A percentile compares a stretch with the other conserved stretches of the same genome.
phyloP scores from a whole-genome alignment of 2,888 invertebrate genomes.

The Leucophora obtusa region DNA sequence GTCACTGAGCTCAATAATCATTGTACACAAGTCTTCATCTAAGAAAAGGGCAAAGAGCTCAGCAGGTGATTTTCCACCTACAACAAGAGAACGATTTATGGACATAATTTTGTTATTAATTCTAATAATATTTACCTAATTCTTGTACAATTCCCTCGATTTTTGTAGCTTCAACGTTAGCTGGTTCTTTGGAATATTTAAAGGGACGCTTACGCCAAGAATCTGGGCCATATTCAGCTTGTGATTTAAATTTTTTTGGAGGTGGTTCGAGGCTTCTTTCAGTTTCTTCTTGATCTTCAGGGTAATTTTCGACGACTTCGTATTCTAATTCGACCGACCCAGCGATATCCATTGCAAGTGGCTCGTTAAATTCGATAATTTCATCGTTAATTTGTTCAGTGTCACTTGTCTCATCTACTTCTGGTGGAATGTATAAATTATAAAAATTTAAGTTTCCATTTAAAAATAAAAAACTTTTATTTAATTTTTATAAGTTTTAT shows the following conservation, averaged over 20 bases:
- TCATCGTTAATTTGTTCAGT: conserved; percentile 4
- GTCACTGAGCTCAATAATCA: not conserved
- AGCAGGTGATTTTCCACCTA: not conserved
- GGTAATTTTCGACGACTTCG: too few species aligned
- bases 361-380: conserved; percentile 1
- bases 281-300: not conserved
- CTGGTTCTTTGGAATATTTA: too few species aligned
- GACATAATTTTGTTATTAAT: not conserved
- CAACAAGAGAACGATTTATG: conserved; percentile 13
- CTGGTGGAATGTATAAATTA: not conserved
- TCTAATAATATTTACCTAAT: not conserved
- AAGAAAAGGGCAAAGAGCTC: not conserved
- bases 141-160: not conserved
- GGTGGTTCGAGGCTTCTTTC: not conserved
- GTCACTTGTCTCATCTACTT: conserved; percentile 2
- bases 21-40: not conserved
- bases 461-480: too few species aligned
- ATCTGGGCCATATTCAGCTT: not conserved
- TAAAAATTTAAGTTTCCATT: too few species aligned
- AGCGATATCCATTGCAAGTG: conserved; percentile 7
- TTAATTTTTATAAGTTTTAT: too few species aligned
- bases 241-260: conserved; percentile 8
- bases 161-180: too few species aligned
- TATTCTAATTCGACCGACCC: too few species aligned
- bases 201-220: not conserved